phyloP scores from a whole-genome alignment of 2,797 vertebrate species.

The Cirrhinus molitorella region DNA sequence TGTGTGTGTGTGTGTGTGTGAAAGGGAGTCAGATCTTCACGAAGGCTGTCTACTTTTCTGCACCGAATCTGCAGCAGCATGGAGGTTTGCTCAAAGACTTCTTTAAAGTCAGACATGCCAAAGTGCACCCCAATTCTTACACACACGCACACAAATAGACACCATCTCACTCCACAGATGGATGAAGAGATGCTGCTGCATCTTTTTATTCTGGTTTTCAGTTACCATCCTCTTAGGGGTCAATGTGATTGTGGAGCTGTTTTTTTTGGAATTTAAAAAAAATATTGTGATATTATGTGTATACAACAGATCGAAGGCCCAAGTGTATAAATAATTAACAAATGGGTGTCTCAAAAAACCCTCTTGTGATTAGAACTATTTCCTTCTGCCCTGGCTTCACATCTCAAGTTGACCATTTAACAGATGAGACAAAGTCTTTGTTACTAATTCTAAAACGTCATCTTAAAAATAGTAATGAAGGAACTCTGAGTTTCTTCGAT shows the following conservation, averaged over 20 bases:
- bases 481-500: too few species aligned
- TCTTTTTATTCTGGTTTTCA: conserved; percentile 12
- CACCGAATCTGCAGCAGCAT: conserved; percentile 10
- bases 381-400: background rate
- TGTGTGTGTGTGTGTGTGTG: background rate
- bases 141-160: background rate
- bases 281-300: background rate
- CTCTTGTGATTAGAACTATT: background rate
- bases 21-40: background rate
- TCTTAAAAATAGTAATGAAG: too few species aligned
- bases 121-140: background rate
- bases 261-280: background rate
- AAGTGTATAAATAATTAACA: too few species aligned
- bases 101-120: conserved; percentile 3
- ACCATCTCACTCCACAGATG: background rate
- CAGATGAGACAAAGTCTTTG: too few species aligned
- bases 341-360: too few species aligned
- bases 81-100: conserved; percentile 29
- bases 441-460: too few species aligned
- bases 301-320: background rate
- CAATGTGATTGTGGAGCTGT: conserved; percentile 3
- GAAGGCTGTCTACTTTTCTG: background rate
- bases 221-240: background rate
- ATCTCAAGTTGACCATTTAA: too few species aligned
- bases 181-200: conserved; percentile 4